Percentiles rank a stretch among this genome's conserved stretches.
These are phyloP conservation scores for Strongylocentrotus purpuratus DNA, from an alignment of 35 echinoderm and acorn worm species.

Conservation along the genomic window DNA sequence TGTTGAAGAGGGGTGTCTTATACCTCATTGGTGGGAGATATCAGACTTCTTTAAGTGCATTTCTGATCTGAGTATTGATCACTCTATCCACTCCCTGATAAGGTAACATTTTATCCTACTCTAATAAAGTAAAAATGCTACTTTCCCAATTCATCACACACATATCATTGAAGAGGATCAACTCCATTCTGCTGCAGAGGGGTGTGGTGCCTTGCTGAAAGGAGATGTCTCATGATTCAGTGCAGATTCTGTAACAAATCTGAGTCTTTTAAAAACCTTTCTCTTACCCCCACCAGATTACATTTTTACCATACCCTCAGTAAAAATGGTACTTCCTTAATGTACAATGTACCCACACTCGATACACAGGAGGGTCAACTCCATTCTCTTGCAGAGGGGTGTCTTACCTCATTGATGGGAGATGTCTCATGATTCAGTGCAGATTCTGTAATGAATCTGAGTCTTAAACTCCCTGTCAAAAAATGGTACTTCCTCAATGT, in stretches of 20 bases:
- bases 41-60: too few relatives aligned
- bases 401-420: constrained; percentile 95
- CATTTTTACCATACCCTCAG: too few relatives aligned
- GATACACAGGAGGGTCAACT: neutral
- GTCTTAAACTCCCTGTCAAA: neutral
- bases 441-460: too few relatives aligned
- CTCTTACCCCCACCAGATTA: constrained; percentile 90
- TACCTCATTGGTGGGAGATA: constrained; percentile 88
- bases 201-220: too few relatives aligned
- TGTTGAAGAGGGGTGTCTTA: neutral
- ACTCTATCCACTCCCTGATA: too few relatives aligned
- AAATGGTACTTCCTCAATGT: neutral
- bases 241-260: constrained; percentile 80
- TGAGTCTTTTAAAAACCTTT: constrained; percentile 76
- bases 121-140: neutral
- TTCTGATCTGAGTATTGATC: too few relatives aligned
- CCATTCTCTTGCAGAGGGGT: neutral
- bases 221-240: constrained; percentile 76
- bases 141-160: neutral
- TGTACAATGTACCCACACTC: neutral
- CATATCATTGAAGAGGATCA: neutral
- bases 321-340: neutral
- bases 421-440: constrained; percentile 99
- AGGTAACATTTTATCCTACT: too few relatives aligned
- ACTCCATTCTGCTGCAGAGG: neutral